phyloP scores from a whole-genome alignment of 2,888 invertebrate species.

The Morpho deidamia region DNA sequence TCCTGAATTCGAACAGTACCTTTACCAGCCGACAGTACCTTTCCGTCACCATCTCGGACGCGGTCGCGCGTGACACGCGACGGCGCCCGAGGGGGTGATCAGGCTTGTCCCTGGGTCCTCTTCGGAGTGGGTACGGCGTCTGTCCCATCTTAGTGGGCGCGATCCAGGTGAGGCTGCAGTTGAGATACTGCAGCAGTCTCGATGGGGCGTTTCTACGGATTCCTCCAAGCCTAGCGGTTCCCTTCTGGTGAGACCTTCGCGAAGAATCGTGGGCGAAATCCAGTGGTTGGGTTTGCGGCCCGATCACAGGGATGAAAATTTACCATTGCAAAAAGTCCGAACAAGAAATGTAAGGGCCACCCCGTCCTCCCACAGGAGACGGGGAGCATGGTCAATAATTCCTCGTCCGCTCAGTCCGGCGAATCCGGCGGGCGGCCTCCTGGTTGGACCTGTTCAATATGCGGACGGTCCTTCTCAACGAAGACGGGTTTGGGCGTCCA shows the following conservation, averaged over 20 bases:
- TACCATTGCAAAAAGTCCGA: background rate
- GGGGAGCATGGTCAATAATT: slow-evolving; percentile 14
- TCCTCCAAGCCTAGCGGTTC: slow-evolving; percentile 9
- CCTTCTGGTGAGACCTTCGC: slow-evolving; percentile 17
- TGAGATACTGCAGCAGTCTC: background rate
- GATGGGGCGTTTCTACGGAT: slow-evolving; percentile 1
- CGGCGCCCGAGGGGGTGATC: too few species aligned
- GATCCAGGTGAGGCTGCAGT: background rate
- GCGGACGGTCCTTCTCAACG: slow-evolving; percentile 12
- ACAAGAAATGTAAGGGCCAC: background rate
- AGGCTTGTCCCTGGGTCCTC: too few species aligned
- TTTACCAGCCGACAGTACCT: too few species aligned
- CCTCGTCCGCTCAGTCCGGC: background rate
- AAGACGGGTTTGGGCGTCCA: slow-evolving; percentile 23
- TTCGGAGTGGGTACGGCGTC: too few species aligned
- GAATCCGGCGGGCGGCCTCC: slow-evolving; percentile 5
- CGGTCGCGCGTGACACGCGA: too few species aligned
- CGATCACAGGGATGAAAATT: background rate
- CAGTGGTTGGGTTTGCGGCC: slow-evolving; percentile 16
- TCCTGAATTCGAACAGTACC: too few species aligned
- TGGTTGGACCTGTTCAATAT: slow-evolving; percentile 14
- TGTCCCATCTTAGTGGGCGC: too few species aligned
- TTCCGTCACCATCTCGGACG: too few species aligned
- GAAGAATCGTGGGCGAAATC: slow-evolving; percentile 13
- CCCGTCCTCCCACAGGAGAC: slow-evolving; percentile 24